phyloP scores from a whole-genome alignment of 2,888 invertebrate species.

The Thereva unica region DNA sequence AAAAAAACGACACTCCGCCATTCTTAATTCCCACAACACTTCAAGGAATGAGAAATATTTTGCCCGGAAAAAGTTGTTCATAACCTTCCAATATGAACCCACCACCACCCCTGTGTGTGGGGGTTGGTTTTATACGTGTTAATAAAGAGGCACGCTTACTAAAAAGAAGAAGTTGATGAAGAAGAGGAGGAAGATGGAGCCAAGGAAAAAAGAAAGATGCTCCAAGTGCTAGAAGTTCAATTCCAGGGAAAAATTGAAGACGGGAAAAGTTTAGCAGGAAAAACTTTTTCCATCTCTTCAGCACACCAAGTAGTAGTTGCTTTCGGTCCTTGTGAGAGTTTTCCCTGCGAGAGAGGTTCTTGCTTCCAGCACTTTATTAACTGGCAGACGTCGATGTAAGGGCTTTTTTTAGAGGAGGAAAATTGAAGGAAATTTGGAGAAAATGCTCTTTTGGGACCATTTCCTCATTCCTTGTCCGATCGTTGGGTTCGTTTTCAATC shows the following conservation, averaged over 20 bases:
- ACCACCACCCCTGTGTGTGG: background rate
- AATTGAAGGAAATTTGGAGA: slow-evolving; percentile 6
- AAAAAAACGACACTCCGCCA: slow-evolving; percentile 3
- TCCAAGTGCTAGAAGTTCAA: background rate
- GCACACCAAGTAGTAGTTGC: too few species aligned
- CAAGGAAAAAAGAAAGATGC: slow-evolving; percentile 1
- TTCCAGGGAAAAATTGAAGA: slow-evolving; percentile 2
- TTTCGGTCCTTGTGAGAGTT: background rate
- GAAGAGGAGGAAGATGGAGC: background rate
- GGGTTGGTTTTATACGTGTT: slow-evolving; percentile 21
- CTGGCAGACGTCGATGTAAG: slow-evolving; percentile 1
- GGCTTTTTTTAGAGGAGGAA: background rate
- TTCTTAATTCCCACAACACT: slow-evolving; percentile 21
- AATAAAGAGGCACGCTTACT: slow-evolving; percentile 15
- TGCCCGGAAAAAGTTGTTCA: slow-evolving; percentile 14
- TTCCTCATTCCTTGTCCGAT: slow-evolving; percentile 12
- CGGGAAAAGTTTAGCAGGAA: slow-evolving; percentile 10
- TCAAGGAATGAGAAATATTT: slow-evolving; percentile 21
- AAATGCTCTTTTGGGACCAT: slow-evolving; percentile 13
- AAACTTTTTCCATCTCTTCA: slow-evolving; percentile 26
- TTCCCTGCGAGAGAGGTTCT: slow-evolving; percentile 4
- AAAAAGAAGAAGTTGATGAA: background rate
- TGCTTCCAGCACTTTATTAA: slow-evolving; percentile 19
- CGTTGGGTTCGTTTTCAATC: slow-evolving; percentile 37
- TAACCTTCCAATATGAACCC: slow-evolving; percentile 24